Percentiles rank a stretch among this genome's conserved stretches.
phyloP scores from a whole-genome alignment of 2,797 vertebrate species.

The Sebastes steindachneri region DNA sequence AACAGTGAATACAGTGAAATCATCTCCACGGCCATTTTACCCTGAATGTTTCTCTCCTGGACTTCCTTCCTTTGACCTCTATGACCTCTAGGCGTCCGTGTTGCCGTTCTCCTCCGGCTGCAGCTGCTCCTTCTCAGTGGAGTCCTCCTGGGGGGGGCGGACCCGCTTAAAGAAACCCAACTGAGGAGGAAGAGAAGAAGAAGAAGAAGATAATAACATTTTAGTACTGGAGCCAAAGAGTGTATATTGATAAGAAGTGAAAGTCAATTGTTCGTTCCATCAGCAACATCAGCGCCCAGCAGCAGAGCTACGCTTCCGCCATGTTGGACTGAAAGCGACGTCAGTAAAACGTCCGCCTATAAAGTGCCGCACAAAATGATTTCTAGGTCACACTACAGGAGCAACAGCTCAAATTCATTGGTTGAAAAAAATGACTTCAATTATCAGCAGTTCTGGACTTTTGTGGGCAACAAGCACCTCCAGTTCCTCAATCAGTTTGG shows the following conservation, averaged over 20 bases:
- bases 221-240: too few relatives aligned
- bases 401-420: background rate
- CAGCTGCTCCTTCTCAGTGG: constrained; percentile 93
- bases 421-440: background rate
- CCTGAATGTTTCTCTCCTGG: constrained; percentile 20
- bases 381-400: background rate
- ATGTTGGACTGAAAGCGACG: too few relatives aligned
- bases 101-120: constrained; percentile 97
- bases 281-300: too few relatives aligned
- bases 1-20: constrained; percentile 47
- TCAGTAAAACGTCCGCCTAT: too few relatives aligned
- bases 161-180: constrained; percentile 98
- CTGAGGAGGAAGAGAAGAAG: constrained; percentile 66
- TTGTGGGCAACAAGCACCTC: background rate
- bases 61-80: background rate
- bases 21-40: constrained; percentile 10
- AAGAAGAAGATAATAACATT: background rate
- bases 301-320: too few relatives aligned
- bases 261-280: too few relatives aligned
- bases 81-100: constrained; percentile 81
- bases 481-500: background rate
- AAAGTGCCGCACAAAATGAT: too few relatives aligned
- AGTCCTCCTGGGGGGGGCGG: constrained; percentile 94
- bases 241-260: too few relatives aligned
- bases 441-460: constrained; percentile 51